Evolutionary conservation across 2,113 vertebrate species (phyloP).

Genomic region (Monarcha castaneiventris): DNA sequence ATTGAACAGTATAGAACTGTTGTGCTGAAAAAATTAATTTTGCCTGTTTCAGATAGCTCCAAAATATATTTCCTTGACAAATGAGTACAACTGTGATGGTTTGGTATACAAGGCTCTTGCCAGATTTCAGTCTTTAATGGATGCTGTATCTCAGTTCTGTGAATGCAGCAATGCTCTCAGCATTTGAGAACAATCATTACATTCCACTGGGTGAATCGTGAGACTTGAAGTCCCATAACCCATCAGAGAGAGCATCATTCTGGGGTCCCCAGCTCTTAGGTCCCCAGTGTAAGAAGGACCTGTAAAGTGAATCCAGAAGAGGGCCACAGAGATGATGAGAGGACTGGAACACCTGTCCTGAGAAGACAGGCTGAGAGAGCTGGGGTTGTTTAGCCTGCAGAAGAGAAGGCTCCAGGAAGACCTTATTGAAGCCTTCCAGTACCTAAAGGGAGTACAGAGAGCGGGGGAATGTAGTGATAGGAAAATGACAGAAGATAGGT

Average conservation of each 20-base stretch:
- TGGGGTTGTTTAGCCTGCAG: neutral
- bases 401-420: neutral
- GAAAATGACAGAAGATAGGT: neutral
- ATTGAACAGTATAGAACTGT: neutral
- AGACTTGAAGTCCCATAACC: neutral
- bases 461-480: neutral
- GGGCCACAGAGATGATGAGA: neutral
- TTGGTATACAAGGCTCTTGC: neutral
- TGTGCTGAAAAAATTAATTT: neutral
- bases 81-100: neutral
- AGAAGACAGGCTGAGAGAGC: neutral
- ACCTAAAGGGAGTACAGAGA: neutral
- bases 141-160: neutral
- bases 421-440: neutral
- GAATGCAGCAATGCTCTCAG: neutral
- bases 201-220: neutral
- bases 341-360: neutral
- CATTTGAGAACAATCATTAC: neutral
- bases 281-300: fast-evolving
- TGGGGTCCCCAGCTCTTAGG: too few relatives aligned
- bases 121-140: neutral
- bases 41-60: neutral
- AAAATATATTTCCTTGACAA: slow-evolving; percentile 20
- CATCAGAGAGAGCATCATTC: neutral
- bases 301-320: neutral